These are phyloP conservation scores for Hylyphantes graminicola DNA, from an alignment of 1,140 invertebrate genomes.

Conservation along the genomic window DNA sequence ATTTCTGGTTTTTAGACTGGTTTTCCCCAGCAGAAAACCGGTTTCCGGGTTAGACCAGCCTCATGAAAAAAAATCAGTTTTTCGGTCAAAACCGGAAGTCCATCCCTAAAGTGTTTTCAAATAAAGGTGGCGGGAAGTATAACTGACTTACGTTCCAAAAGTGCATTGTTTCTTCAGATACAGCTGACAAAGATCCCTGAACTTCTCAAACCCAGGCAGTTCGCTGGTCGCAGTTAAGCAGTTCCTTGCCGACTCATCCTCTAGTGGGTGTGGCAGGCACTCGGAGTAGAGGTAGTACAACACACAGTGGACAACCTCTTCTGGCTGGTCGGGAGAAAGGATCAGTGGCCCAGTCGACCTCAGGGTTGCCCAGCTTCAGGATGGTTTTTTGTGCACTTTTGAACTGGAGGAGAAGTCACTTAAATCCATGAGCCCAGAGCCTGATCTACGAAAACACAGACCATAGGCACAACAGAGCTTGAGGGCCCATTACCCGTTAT, in stretches of 20 bases:
- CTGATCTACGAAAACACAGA: too few species aligned
- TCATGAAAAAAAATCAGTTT: too few species aligned
- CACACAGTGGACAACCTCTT: conserved; percentile 73
- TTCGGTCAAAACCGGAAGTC: too few species aligned
- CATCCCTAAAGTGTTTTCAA: too few species aligned
- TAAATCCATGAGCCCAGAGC: too few species aligned
- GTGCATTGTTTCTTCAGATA: conserved; percentile 74
- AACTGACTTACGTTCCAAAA: conserved; percentile 74
- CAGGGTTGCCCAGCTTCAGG: conserved; percentile 71
- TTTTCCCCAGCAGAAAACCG: too few species aligned
- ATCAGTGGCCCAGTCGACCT: conserved; percentile 70
- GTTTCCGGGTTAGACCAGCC: too few species aligned
- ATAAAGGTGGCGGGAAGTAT: too few species aligned
- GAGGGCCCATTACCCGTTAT: too few species aligned
- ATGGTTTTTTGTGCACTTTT: conserved; percentile 74
- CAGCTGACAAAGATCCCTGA: conserved; percentile 72
- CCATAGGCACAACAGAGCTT: too few species aligned
- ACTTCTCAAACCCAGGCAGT: conserved; percentile 71
- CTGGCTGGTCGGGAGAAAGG: conserved; percentile 71
- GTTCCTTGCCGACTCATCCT: conserved; percentile 72
- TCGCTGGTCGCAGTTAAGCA: conserved; percentile 71
- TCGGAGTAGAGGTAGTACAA: conserved; percentile 77
- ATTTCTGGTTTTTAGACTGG: too few species aligned
- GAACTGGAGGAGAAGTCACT: conserved; percentile 69
- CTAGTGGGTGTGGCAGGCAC: conserved; percentile 72